phyloP scores from a whole-genome alignment of 1,140 invertebrate genomes.

The Andrena cerasifolii region DNA sequence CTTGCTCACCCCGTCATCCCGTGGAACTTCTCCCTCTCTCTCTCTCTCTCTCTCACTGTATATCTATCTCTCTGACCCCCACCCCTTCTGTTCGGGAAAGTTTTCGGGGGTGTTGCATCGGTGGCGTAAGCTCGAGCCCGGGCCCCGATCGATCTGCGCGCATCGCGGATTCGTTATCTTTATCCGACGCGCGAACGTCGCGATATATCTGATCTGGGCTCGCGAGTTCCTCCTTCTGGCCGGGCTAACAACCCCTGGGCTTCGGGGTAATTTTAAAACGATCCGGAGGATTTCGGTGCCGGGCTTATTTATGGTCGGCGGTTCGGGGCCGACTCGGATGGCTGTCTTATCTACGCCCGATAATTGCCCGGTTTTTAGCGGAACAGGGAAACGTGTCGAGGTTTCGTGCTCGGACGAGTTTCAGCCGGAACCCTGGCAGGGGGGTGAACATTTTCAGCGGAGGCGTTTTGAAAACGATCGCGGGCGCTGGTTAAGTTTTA shows the following conservation, averaged over 20 bases:
- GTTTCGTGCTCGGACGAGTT: conserved; percentile 19
- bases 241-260: not conserved
- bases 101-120: conserved; percentile 42
- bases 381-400: not conserved
- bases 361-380: conserved; percentile 50
- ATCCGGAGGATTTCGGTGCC: conserved; percentile 34
- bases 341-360: conserved; percentile 46
- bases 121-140: not conserved
- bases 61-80: conserved; percentile 16
- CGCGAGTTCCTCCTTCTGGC: conserved; percentile 32
- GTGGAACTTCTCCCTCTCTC: too few relatives aligned
- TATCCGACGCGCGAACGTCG: conserved; percentile 33
- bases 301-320: conserved; percentile 47
- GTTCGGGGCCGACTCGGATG: conserved; percentile 13
- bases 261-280: conserved; percentile 47
- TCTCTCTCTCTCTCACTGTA: too few relatives aligned
- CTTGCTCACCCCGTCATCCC: conserved; percentile 27
- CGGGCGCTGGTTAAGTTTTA: conserved; percentile 21
- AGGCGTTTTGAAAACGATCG: conserved; percentile 8
- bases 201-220: conserved; percentile 42
- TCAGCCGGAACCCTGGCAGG: too few relatives aligned
- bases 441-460: not conserved
- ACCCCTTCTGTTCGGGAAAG: conserved; percentile 34
- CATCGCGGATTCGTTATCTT: conserved; percentile 53
- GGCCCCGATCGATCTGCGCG: conserved; percentile 43